Base-by-base conservation (phyloP, 2,797 vertebrate genomes). In the Sparus aurata region DNA sequence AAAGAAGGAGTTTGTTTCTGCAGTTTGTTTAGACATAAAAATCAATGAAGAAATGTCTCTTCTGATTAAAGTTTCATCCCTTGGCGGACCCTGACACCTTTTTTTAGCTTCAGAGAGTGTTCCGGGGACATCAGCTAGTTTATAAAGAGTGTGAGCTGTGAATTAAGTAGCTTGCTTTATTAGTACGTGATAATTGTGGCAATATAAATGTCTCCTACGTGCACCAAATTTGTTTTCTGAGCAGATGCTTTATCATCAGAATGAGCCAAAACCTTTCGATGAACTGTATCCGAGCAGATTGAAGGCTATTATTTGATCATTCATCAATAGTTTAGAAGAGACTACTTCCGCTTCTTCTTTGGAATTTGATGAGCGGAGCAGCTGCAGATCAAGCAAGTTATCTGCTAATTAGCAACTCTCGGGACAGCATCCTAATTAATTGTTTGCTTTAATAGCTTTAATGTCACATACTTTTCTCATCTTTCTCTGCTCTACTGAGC, bases 341-440 rank as follows among this genome's bases (percentile, higher is more conserved):
- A 34, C 34, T 34, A 9, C 34, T 34, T 34, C 34, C 8, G 34
- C 34, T 34, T 34, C 34, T 34, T n/a, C 43, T 58, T 46, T 64
- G 17, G 13, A 57, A 20, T 70, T 74, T 75, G 67, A 76, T 50
- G 54, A 75, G 54, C 15, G n/a, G 47, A 62, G 1, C 15, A 63
- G 53, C 62, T 81, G 63, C 62, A 61, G 66, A 77, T 69, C n/a
- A 63, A 73, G 73, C 27, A 77, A 34, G 17, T 43, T 34, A 46
- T 70, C 58, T 76, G 55, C 45, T 72, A 34, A 76, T 75, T 62
- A 70, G 25, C 10, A 54, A 47, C 67, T 79, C 58, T 23, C 71
- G 73, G 66, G 58, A 63, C 38, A 58, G 58, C 55, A 54, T 54
- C 41, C 47, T 64, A 59, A 88, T 84, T 55, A 57, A 75, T 43